These are phyloP conservation scores for Marisa cornuarietis DNA, from an alignment of 1,140 invertebrate genomes.

Conservation along the genomic window DNA sequence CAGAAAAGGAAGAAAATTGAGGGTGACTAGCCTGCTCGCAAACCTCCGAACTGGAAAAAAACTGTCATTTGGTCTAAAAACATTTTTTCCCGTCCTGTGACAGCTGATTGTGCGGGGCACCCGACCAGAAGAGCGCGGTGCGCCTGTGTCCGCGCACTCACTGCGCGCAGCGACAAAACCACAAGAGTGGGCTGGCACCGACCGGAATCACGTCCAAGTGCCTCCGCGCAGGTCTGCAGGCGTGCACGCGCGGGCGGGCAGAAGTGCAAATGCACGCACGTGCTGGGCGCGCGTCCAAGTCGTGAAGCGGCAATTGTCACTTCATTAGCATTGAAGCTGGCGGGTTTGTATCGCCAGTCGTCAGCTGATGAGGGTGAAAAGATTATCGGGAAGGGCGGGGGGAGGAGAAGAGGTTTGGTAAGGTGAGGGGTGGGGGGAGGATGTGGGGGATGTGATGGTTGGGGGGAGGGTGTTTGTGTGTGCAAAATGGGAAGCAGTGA, in stretches of 20 bases:
- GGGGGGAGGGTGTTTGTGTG: too few species aligned
- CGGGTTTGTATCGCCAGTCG: background rate
- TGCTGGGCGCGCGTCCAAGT: background rate
- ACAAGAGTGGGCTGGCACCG: background rate
- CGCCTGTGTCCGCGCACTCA: background rate
- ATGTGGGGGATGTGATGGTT: background rate
- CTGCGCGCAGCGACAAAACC: background rate
- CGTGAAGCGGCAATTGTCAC: conserved; percentile 14
- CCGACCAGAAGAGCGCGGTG: background rate
- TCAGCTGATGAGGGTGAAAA: background rate
- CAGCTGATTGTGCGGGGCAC: background rate
- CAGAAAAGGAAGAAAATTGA: conserved; percentile 12
- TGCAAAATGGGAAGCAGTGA: too few species aligned
- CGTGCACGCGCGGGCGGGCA: conserved; percentile 9
- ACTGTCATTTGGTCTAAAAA: background rate
- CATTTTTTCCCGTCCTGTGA: background rate
- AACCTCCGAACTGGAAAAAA: background rate
- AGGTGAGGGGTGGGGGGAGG: background rate
- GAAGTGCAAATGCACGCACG: conserved; percentile 19
- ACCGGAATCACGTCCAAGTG: background rate
- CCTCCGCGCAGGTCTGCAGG: conserved; percentile 4
- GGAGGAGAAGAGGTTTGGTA: background rate
- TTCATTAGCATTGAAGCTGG: conserved; percentile 16
- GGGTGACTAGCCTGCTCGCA: background rate
- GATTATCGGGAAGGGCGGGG: background rate